Conservation (phyloP, 2,797 vertebrate genomes). For the Chaetophractus vellerosus region DNA sequence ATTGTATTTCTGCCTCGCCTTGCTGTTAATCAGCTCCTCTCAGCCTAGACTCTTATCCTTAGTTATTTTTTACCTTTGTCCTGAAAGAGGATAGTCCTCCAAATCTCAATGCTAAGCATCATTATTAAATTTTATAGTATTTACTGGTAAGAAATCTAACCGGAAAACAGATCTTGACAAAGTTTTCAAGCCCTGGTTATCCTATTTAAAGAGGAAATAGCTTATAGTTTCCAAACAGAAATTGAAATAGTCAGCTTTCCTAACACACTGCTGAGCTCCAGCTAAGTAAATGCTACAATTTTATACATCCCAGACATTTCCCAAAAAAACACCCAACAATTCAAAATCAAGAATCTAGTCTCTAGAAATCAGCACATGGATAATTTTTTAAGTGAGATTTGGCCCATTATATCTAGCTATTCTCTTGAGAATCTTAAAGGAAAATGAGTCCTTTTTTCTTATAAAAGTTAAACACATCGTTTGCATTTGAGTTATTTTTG, state of each 20-base stretch:
- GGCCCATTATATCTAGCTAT: neutral
- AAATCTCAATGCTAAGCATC: neutral
- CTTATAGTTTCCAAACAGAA: constrained; percentile 12
- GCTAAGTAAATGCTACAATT: neutral
- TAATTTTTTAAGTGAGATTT: constrained; percentile 22
- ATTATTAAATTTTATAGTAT: constrained; percentile 7
- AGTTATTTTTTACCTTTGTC: neutral
- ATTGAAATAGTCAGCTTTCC: neutral
- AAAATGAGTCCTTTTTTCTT: neutral
- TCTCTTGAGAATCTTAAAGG: constrained; percentile 22
- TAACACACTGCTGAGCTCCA: neutral
- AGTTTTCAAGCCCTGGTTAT: neutral
- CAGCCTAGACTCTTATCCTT: neutral
- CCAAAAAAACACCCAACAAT: neutral
- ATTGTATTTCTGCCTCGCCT: neutral
- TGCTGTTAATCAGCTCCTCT: neutral
- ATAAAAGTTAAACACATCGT: neutral
- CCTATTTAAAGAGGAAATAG: neutral
- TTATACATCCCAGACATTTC: neutral
- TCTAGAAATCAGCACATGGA: neutral
- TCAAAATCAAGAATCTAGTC: neutral
- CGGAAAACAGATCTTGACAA: constrained; percentile 54
- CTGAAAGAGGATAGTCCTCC: neutral
- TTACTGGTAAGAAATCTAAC: neutral
- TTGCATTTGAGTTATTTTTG: constrained; percentile 56